Conservation (phyloP, 1,140 invertebrate genomes). For the Anoplophora glabripennis region DNA sequence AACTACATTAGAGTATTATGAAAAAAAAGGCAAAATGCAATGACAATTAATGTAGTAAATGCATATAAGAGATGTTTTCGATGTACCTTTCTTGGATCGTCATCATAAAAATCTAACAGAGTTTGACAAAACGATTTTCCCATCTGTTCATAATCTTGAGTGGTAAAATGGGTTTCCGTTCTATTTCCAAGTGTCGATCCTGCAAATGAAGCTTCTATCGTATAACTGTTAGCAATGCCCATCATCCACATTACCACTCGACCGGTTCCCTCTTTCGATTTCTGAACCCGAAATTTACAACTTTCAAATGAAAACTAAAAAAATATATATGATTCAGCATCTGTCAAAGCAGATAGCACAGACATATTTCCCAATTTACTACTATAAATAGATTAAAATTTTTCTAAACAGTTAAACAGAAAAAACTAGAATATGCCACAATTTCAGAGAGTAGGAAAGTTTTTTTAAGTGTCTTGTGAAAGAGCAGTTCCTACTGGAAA, state of each 20-base stretch:
- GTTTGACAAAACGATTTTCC: conserved; percentile 91
- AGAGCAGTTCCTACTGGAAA: too few species aligned
- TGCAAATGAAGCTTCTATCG: conserved; percentile 90
- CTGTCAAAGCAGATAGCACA: too few species aligned
- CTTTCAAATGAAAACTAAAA: conserved; percentile 88
- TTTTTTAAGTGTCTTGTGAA: too few species aligned
- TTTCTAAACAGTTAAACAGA: too few species aligned
- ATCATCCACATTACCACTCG: conserved; percentile 91
- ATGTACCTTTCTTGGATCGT: conserved; percentile 76
- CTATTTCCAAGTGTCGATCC: conserved; percentile 78
- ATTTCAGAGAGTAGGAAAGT: too few species aligned
- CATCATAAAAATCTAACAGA: conserved; percentile 84
- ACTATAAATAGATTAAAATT: too few species aligned
- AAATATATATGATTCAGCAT: conserved; percentile 18
- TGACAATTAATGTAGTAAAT: background rate
- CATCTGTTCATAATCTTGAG: conserved; percentile 76
- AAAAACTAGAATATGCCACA: too few species aligned
- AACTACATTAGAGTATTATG: background rate
- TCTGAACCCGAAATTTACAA: conserved; percentile 90
- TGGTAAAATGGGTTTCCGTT: conserved; percentile 82
- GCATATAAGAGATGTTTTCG: background rate
- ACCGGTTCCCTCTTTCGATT: conserved; percentile 89
- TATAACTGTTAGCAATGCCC: conserved; percentile 91
- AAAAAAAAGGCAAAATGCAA: background rate
- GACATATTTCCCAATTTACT: too few species aligned